A percentile compares a stretch with the other conserved stretches of the same genome.
phyloP scores from a whole-genome alignment of 1,140 invertebrate species.

The Formica exsecta region DNA sequence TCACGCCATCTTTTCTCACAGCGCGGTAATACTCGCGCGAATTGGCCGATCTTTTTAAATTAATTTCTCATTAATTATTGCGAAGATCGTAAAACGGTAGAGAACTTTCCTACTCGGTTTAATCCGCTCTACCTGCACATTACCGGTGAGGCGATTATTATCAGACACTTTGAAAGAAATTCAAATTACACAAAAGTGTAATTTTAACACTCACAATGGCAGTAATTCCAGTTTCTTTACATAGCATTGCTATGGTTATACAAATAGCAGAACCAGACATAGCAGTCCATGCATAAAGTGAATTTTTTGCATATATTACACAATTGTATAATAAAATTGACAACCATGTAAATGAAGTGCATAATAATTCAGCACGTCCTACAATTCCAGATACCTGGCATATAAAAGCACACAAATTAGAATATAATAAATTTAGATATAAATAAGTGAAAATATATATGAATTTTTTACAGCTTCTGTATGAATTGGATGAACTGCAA shows the following conservation, averaged over 20 bases:
- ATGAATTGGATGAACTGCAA: slow-evolving; percentile 94
- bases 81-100: too few species aligned
- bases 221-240: slow-evolving; percentile 97
- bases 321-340: slow-evolving; percentile 89
- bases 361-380: slow-evolving; percentile 92
- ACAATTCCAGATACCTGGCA: slow-evolving; percentile 90
- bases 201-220: slow-evolving; percentile 90
- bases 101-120: too few species aligned
- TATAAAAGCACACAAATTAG: slow-evolving; percentile 24
- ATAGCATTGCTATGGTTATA: slow-evolving; percentile 90
- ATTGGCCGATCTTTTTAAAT: too few species aligned
- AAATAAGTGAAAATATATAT: neutral
- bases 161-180: slow-evolving; percentile 37
- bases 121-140: too few species aligned
- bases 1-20: too few species aligned
- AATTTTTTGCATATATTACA: slow-evolving; percentile 76
- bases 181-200: slow-evolving; percentile 41
- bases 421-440: slow-evolving; percentile 17
- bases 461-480: slow-evolving; percentile 89
- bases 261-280: slow-evolving; percentile 78
- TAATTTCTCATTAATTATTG: too few species aligned
- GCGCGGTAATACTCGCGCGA: too few species aligned
- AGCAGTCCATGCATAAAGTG: slow-evolving; percentile 70
- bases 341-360: slow-evolving; percentile 92
- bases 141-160: too few species aligned